Evolutionary conservation across 2,797 vertebrate species (phyloP).

Genomic region (Muscicapa comitata): DNA sequence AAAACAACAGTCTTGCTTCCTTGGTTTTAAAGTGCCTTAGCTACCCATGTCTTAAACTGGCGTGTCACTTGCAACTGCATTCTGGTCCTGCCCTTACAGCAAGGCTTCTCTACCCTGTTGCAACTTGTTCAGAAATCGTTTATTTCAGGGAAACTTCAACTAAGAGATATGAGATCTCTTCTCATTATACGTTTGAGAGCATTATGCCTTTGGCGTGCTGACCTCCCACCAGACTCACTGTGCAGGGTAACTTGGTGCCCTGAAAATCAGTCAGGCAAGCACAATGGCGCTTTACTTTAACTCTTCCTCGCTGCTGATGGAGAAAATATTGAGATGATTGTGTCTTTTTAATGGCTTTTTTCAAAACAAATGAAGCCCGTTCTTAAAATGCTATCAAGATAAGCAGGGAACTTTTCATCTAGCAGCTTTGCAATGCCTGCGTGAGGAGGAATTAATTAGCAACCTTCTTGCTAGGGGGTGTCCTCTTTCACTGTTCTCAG

Average conservation of each 20-base stretch:
- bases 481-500: constrained; percentile 61
- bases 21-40: background rate
- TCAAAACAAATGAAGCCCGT: background rate
- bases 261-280: background rate
- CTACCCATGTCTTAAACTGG: background rate
- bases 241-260: background rate
- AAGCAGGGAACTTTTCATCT: background rate
- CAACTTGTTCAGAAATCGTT: background rate
- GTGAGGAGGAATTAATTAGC: constrained; percentile 45
- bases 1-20: background rate
- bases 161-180: background rate
- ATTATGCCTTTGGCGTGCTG: background rate
- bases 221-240: background rate
- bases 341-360: background rate
- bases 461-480: background rate
- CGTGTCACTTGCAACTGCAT: background rate
- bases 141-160: background rate
- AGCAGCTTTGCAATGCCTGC: background rate
- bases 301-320: background rate
- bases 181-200: background rate
- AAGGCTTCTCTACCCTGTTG: background rate
- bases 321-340: background rate
- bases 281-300: background rate
- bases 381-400: background rate
- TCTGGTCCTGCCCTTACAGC: background rate